Evolutionary conservation across 2,888 invertebrate genomes (phyloP), one percentile per base, ranked within the genome.

Genomic region (Volucella inflata): DNA sequence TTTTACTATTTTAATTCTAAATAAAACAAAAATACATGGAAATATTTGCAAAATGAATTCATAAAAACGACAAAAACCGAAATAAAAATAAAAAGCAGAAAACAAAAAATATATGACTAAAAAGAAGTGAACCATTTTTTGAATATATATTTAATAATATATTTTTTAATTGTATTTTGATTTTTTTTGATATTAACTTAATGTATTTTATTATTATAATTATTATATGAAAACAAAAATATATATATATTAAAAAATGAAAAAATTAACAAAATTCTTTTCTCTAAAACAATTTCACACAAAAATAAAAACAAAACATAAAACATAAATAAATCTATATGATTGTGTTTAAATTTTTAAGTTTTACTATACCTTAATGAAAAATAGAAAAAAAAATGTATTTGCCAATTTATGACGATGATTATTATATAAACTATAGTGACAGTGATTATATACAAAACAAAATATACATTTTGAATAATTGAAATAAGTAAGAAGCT

Each of bases 111-210:
- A n/a, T 4, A 60, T 65, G 51, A 53, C 16, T 53, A 68, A 57
- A 76, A 60, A 42, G 8, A 64, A 16, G 30, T n/a, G 40, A 59
- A 51, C 36, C 36, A 50, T 70, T 75, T 79, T 75, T 64, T 51
- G n/a, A 59, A 72, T 53, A 76, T 65, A 70, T 80, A 71, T 87
- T 90, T 95, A 95, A 90, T 95, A 95, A 91, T 95, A 78, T 79
- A 79, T 75, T 70, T 75, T 79, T 79, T 74, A 83, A 68, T 59
- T 48, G 72, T 68, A 68, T 83, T 74, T 74, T 74, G 62, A 70
- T 82, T 78, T 72, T 46, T 83, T 84, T 84, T 84, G 68, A 79
- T 84, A 84, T 79, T 84, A 84, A 79, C 84, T 84, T 79, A 70
- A 75, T 79, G 84, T 84, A 74, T 79, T 79, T 79, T 71, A 79